Evolutionary conservation across 2,797 vertebrate genomes (phyloP).

Genomic region (Anableps anableps): DNA sequence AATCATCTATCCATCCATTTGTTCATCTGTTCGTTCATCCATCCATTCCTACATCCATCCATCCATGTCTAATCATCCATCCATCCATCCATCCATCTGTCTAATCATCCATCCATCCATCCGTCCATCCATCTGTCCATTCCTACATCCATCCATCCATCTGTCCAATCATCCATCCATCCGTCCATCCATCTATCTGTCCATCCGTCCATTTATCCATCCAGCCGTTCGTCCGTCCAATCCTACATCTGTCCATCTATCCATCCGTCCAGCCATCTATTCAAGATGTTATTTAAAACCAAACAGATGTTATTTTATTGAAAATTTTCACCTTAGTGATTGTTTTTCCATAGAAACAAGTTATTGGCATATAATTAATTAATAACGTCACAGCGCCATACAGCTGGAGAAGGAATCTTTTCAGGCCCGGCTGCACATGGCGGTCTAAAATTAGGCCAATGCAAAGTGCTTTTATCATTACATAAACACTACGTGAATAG

Average conservation of each 20-base stretch:
- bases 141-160: not conserved
- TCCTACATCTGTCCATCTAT: not conserved
- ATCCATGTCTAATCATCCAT: not conserved
- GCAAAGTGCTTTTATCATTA: constrained; percentile 29
- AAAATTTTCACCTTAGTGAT: not conserved
- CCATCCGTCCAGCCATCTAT: no score
- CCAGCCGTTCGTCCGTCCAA: not conserved
- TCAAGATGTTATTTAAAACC: not conserved
- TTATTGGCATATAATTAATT: not conserved
- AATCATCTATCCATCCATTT: no score
- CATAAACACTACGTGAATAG: constrained; percentile 52
- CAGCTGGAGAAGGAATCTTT: not conserved
- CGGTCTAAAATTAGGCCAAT: constrained; percentile 16
- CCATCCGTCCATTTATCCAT: not conserved
- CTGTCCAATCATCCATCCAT: not conserved
- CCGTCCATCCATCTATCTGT: not conserved
- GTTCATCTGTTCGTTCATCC: no score
- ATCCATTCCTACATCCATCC: not conserved
- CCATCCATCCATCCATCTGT: not conserved
- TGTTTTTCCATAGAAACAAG: not conserved
- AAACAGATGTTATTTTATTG: not conserved
- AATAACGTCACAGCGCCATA: not conserved
- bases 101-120: not conserved
- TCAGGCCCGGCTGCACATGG: constrained; percentile 22
- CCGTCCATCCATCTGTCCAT: no score